Evolutionary conservation across 2,113 vertebrate species (phyloP).

Genomic region (Sphyrna mokarran): DNA sequence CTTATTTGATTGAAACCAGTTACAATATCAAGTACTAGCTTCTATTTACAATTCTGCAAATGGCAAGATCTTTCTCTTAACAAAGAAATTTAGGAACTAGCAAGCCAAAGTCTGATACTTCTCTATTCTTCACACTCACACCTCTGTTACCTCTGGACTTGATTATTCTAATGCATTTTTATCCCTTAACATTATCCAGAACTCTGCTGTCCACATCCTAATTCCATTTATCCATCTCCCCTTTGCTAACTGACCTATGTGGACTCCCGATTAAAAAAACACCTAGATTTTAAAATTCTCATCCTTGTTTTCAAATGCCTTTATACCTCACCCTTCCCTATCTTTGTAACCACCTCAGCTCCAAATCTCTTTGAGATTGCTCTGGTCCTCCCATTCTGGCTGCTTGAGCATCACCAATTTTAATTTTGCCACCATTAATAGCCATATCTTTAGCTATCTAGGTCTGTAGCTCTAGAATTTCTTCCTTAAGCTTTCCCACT

Average conservation of each 20-base stretch:
- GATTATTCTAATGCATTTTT: background rate
- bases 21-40: background rate
- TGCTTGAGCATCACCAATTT: no score
- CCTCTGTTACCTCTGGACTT: background rate
- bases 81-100: background rate
- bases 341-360: no score
- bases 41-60: background rate
- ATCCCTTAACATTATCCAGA: background rate
- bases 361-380: no score
- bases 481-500: no score
- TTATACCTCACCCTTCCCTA: no score
- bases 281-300: background rate
- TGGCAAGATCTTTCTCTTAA: background rate
- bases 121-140: background rate
- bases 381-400: no score
- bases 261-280: background rate
- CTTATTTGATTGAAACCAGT: background rate
- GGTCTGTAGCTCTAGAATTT: no score
- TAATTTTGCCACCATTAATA: no score
- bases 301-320: background rate
- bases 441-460: no score
- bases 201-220: background rate
- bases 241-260: background rate
- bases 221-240: background rate
- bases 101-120: background rate